Evolutionary conservation across 2,113 vertebrate genomes (phyloP), one percentile per base, ranked within the genome.

Genomic region (Salvator merianae): DNA sequence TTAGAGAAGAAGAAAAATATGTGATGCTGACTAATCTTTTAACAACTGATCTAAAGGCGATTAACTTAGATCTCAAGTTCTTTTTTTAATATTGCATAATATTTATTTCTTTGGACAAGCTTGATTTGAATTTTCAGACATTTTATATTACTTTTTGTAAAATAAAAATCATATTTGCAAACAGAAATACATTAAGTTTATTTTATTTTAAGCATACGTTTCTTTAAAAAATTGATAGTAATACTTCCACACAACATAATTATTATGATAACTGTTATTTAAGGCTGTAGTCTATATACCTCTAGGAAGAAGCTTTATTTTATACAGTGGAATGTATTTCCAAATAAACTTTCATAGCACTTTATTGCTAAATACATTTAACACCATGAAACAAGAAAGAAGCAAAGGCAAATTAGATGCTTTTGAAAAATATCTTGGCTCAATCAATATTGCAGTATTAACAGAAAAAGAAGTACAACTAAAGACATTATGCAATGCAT

Each of bases 1-100:
- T 13, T 1, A 40, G 70, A 88, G 55, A 55, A 9, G 3, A 55
- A 83, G 47, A 65, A 65, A 86, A 84, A 82, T 81, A 85, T 85
- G 63, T 6, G 43, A 18, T 36, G 32, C 24, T 63, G 30, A 69
- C 16, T n/a, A n/a, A 72, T 50, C 30, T 71, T 12, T 24, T 32
- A 63, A 32, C 5, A 83, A 50, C 34, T 62, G 7, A 30, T 82
- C 26, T 40, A 6, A 71, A 55, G 26, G 16, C 20, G 55, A 16
- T n/a, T 14, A 62, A 18, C 16, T 72, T 81, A n/a, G 40, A 8
- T n/a, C 53, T 3, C 13, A n/a, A n/a, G 18, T 9, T 40, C 59
- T 38, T 7, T 20, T 69, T 26, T 53, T 8, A 36, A 69, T 38
- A 22, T 18, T n/a, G 8, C 12, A 73, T 73, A 28, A 13, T 22